A percentile compares a stretch with the other conserved stretches of the same genome.
phyloP scores from a whole-genome alignment of 30 jellyfish, hydroid and myxozoan genomes.

The Catostylus mosaicus region DNA sequence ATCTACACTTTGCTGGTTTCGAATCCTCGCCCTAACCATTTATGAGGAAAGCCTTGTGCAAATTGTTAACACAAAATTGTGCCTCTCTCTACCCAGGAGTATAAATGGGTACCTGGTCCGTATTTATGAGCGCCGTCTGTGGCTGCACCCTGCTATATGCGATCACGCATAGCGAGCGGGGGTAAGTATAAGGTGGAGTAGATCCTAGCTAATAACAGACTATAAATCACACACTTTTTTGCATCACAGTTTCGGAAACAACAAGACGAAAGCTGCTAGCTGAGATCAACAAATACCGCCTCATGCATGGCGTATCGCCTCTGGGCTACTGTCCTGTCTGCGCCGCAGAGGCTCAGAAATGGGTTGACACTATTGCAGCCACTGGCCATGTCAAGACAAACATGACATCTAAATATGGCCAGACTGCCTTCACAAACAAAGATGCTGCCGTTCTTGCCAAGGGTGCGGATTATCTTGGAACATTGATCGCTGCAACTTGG shows the following conservation, averaged over 20 bases:
- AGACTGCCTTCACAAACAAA: conserved; percentile 80
- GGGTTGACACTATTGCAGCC: conserved; percentile 81
- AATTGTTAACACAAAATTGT: no score
- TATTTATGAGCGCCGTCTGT: no score
- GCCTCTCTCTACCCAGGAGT: no score
- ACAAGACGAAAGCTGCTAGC: conserved; percentile 86
- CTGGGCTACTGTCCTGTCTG: conserved; percentile 96
- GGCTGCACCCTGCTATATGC: no score
- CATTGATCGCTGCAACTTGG: conserved; percentile 96
- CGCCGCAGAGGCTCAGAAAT: conserved; percentile 86
- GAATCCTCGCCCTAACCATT: no score
- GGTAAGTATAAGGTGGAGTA: background rate
- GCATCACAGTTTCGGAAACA: conserved; percentile 64
- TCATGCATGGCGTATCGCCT: conserved; percentile 97
- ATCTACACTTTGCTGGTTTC: no score
- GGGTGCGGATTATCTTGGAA: conserved; percentile 96
- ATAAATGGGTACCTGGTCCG: no score
- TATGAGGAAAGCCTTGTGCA: no score
- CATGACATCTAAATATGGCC: conserved; percentile 86
- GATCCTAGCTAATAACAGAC: no score
- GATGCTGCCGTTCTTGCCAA: conserved; percentile 74
- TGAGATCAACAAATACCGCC: conserved; percentile 92
- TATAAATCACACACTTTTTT: background rate
- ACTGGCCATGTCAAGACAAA: conserved; percentile 82
- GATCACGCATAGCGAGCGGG: no score